A percentile compares a stretch with the other conserved stretches of the same genome.
These are phyloP conservation scores for Buphagus erythrorhynchus DNA, from an alignment of 2,797 vertebrate species.

Conservation along the genomic window DNA sequence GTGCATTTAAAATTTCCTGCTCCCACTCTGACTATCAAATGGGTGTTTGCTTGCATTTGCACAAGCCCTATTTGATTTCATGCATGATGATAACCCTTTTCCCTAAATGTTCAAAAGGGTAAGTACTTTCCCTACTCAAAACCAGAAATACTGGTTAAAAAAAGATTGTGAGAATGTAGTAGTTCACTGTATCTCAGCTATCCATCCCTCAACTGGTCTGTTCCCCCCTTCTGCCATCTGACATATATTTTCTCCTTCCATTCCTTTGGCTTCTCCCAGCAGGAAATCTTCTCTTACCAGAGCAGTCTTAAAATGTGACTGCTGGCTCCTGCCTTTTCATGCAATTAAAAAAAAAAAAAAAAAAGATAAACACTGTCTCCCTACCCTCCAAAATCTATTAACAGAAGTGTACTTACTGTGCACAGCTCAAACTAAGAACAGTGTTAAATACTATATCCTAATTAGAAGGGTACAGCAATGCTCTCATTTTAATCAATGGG, in stretches of 20 bases:
- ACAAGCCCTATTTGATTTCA: not conserved
- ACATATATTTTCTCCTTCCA: not conserved
- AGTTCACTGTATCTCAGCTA: not conserved
- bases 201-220: not conserved
- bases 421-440: not conserved
- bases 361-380: not conserved
- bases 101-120: not conserved
- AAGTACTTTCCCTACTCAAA: not conserved
- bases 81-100: not conserved
- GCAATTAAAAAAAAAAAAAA: not conserved
- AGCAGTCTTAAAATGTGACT: not conserved
- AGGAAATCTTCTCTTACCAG: not conserved
- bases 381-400: not conserved
- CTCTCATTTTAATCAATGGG: slow-evolving; percentile 8
- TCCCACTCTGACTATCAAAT: not conserved
- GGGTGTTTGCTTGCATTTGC: not conserved
- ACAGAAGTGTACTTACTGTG: not conserved
- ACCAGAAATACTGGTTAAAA: not conserved
- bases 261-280: not conserved
- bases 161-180: not conserved
- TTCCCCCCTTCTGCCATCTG: not conserved
- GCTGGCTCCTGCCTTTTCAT: not conserved
- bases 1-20: not conserved
- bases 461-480: slow-evolving; percentile 2
- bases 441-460: not conserved